phyloP scores from a whole-genome alignment of 2,113 vertebrate genomes.

The Odocoileus virginianus region DNA sequence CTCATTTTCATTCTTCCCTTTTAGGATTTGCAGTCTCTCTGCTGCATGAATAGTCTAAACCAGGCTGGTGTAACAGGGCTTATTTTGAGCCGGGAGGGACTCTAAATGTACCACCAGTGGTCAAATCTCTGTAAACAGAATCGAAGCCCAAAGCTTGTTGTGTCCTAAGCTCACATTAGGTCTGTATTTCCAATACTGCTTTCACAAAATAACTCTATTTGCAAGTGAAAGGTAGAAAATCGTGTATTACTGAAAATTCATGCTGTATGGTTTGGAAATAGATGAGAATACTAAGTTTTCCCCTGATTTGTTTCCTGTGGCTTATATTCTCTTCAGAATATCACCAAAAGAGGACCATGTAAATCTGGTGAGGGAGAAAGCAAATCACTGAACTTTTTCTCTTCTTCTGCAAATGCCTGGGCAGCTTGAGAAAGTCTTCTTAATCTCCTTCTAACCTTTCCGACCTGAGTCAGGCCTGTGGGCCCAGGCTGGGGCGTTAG shows the following conservation, averaged over 20 bases:
- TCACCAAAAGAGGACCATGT: background rate
- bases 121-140: background rate
- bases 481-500: background rate
- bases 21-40: background rate
- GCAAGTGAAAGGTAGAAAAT: background rate
- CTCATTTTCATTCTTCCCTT: background rate
- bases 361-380: background rate
- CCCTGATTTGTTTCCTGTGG: background rate
- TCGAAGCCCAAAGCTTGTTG: background rate
- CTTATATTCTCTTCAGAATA: background rate
- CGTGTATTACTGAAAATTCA: background rate
- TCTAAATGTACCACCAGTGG: background rate
- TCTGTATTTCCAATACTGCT: background rate
- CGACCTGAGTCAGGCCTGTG: background rate
- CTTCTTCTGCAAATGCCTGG: background rate
- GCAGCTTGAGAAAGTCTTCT: background rate
- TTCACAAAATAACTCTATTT: background rate
- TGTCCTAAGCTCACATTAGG: background rate
- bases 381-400: background rate
- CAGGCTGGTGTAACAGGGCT: background rate
- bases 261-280: background rate
- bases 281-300: background rate
- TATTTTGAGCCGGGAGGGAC: background rate
- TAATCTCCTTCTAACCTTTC: background rate
- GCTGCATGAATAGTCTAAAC: background rate